Conservation (phyloP, 2,888 invertebrate species). For the Mamestra brassicae region DNA sequence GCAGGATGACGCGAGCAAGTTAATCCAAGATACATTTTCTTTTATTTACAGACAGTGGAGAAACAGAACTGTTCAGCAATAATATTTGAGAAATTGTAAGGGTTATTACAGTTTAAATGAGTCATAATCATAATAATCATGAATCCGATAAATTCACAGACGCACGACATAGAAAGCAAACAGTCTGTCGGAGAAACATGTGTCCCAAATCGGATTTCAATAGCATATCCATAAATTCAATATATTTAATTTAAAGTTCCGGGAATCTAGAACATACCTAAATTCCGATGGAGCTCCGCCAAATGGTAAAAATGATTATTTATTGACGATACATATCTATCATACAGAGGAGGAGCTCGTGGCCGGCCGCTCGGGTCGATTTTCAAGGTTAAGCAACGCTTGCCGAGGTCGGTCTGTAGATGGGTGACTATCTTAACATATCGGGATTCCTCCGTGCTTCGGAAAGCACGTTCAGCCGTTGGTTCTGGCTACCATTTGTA, state of each 20-base stretch:
- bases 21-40: slow-evolving; percentile 8
- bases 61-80: slow-evolving; percentile 18
- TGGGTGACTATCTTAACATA: no score
- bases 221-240: background rate
- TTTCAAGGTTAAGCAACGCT: no score
- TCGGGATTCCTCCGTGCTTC: no score
- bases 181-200: background rate
- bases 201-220: background rate
- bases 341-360: background rate
- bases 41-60: slow-evolving; percentile 18
- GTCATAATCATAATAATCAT: slow-evolving; percentile 19
- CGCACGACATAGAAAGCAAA: slow-evolving; percentile 21
- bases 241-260: background rate
- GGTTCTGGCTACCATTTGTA: no score
- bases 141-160: slow-evolving; percentile 2
- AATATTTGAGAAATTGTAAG: slow-evolving; percentile 1
- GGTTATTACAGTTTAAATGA: slow-evolving; percentile 14
- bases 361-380: no score
- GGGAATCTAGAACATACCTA: background rate
- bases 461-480: no score
- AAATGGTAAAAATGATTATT: background rate
- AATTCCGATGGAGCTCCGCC: background rate
- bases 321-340: background rate
- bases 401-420: no score
- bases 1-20: slow-evolving; percentile 26